A percentile compares a stretch with the other conserved stretches of the same genome.
Conservation (phyloP, 2,797 vertebrate species). For the Molossus molossus region DNA sequence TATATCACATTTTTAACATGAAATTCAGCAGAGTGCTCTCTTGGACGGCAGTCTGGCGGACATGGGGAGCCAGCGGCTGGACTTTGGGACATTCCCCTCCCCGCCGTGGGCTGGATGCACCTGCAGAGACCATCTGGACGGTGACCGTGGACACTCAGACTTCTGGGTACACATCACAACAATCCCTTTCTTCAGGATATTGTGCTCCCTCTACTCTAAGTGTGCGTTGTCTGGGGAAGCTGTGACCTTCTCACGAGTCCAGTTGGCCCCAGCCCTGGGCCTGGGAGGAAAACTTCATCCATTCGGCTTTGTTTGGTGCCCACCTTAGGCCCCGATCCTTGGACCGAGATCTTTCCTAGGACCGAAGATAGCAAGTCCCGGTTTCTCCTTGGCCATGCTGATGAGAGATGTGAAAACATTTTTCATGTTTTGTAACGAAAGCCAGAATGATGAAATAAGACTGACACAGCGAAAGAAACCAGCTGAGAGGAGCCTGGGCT, state of each 20-base stretch:
- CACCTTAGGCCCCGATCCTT: neutral
- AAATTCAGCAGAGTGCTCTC: neutral
- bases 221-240: fast-evolving
- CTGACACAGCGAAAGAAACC: too few relatives aligned
- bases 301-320: neutral
- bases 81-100: too few relatives aligned
- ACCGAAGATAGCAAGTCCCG: neutral
- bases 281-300: fast-evolving
- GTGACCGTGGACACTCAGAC: neutral
- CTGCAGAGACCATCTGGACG: neutral
- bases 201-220: fast-evolving
- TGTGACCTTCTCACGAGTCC: neutral
- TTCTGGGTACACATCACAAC: neutral
- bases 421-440: neutral
- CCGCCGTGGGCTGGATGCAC: neutral
- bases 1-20: neutral
- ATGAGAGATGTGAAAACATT: neutral
- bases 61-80: too few relatives aligned
- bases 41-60: neutral
- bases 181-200: neutral
- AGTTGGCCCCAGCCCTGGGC: too few relatives aligned
- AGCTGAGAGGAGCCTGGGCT: neutral
- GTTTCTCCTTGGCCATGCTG: neutral
- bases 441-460: neutral
- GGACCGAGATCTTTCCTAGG: neutral